Percentiles rank a stretch among this genome's conserved stretches.
These are phyloP conservation scores for Thaumetopoea pityocampa DNA, from an alignment of 1,140 invertebrate genomes.

Conservation along the genomic window DNA sequence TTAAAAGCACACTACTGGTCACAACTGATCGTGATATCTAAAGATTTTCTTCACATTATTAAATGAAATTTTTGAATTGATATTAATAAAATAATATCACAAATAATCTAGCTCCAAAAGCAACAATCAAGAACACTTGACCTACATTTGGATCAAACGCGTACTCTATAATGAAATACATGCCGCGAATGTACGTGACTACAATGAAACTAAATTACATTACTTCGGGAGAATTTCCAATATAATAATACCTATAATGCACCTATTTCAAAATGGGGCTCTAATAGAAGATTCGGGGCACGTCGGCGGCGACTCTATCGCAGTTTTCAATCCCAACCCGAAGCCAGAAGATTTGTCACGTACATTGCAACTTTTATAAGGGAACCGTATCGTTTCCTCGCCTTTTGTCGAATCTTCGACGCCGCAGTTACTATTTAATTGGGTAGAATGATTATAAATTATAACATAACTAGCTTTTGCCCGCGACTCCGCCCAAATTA, in stretches of 20 bases:
- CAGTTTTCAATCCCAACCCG: constrained; percentile 68
- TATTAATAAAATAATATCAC: too few species aligned
- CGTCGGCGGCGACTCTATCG: constrained; percentile 57
- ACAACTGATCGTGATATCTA: too few species aligned
- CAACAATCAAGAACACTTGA: too few species aligned
- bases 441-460: constrained; percentile 7
- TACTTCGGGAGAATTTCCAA: constrained; percentile 31
- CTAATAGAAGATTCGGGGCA: constrained; percentile 57
- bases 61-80: too few species aligned
- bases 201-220: constrained; percentile 25
- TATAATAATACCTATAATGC: constrained; percentile 43
- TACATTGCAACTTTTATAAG: constrained; percentile 61
- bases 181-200: too few species aligned
- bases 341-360: constrained; percentile 70
- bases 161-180: too few species aligned
- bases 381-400: constrained; percentile 51
- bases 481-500: too few species aligned
- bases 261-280: constrained; percentile 52
- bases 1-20: too few species aligned
- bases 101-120: too few species aligned
- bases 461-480: not conserved
- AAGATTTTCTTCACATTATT: too few species aligned
- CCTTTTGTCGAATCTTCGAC: constrained; percentile 39
- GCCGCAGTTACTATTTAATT: constrained; percentile 22
- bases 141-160: too few species aligned